These are phyloP conservation scores for Nephrotoma guestfalica DNA, from an alignment of 2,888 invertebrate species.

Conservation along the genomic window DNA sequence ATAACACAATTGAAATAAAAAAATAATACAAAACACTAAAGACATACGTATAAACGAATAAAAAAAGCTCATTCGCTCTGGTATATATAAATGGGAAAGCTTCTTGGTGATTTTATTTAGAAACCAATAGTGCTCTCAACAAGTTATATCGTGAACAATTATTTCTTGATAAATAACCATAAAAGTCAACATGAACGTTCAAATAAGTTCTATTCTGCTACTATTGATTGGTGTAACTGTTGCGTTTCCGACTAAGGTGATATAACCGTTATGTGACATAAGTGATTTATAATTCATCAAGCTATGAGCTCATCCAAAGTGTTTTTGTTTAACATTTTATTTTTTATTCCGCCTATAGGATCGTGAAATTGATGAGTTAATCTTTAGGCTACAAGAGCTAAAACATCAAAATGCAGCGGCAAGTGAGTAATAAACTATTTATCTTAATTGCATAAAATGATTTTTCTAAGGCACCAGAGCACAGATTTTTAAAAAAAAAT, in stretches of 20 bases:
- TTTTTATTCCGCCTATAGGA: slow-evolving; percentile 11
- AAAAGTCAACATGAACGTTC: not conserved
- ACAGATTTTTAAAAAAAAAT: not conserved
- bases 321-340: not conserved
- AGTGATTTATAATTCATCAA: not conserved
- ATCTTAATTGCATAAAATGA: not conserved
- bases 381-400: slow-evolving; percentile 10
- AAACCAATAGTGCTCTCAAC: not conserved
- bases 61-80: not conserved
- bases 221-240: not conserved
- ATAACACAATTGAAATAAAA: not conserved
- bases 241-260: not conserved
- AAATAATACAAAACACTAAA: not conserved
- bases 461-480: not conserved
- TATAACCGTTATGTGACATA: not conserved
- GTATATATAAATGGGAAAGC: slow-evolving; percentile 1
- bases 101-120: not conserved
- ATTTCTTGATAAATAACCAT: not conserved
- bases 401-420: slow-evolving; percentile 6
- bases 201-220: not conserved
- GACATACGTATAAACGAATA: not conserved
- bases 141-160: not conserved
- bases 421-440: not conserved
- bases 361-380: slow-evolving; percentile 13
- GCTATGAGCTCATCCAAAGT: not conserved